A percentile compares a stretch with the other conserved stretches of the same genome.
These are phyloP conservation scores for Xenentodon cancila DNA, from an alignment of 2,797 vertebrate genomes.

Conservation along the genomic window DNA sequence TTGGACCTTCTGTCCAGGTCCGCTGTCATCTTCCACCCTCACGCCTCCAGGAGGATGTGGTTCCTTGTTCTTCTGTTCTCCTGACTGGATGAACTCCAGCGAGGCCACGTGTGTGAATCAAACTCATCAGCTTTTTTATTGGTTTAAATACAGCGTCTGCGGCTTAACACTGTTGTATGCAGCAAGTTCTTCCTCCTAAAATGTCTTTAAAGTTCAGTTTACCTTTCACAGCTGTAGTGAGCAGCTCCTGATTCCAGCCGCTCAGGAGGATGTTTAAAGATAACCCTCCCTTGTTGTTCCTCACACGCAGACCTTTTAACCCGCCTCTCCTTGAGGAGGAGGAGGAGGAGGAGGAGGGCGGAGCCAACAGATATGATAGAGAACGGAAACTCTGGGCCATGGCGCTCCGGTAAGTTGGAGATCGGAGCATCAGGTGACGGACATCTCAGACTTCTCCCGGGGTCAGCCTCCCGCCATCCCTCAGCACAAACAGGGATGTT, in stretches of 20 bases:
- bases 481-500: conserved; percentile 23
- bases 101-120: neutral
- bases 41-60: too few relatives aligned
- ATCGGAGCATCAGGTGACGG: conserved; percentile 51
- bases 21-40: too few relatives aligned
- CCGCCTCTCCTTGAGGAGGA: conserved; percentile 70
- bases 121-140: neutral
- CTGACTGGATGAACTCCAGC: too few relatives aligned
- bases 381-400: conserved; percentile 54
- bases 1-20: too few relatives aligned
- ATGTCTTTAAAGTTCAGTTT: too few relatives aligned
- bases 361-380: conserved; percentile 52
- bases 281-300: conserved; percentile 35
- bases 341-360: conserved; percentile 63
- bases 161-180: too few relatives aligned
- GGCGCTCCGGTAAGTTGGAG: conserved; percentile 61
- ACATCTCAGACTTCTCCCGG: conserved; percentile 37
- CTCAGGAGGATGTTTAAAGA: conserved; percentile 16
- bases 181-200: too few relatives aligned
- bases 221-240: neutral
- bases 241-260: neutral
- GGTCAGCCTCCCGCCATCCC: conserved; percentile 37
- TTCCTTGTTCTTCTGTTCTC: too few relatives aligned
- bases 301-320: conserved; percentile 65
- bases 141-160: too few relatives aligned